Evolutionary conservation across 2,888 invertebrate species (phyloP).

Genomic region (Rhagium mordax): DNA sequence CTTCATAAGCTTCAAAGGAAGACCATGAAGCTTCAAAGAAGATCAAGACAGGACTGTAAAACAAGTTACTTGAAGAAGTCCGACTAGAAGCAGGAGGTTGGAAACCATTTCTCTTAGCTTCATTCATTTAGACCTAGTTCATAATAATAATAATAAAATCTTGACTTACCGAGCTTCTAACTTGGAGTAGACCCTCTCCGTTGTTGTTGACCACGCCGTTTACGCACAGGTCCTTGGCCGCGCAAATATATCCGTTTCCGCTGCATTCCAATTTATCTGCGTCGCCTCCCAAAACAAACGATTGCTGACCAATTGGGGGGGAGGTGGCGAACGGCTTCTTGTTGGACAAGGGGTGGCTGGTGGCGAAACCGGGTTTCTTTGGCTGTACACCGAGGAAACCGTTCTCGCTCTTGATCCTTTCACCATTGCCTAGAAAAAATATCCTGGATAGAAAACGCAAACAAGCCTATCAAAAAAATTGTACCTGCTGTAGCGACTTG

Average conservation of each 20-base stretch:
- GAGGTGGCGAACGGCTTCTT: slow-evolving; percentile 47
- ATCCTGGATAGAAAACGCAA: too few relatives aligned
- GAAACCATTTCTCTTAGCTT: too few relatives aligned
- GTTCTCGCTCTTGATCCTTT: slow-evolving; percentile 59
- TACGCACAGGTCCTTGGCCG: slow-evolving; percentile 74
- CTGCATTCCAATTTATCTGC: slow-evolving; percentile 68
- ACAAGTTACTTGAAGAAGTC: too few relatives aligned
- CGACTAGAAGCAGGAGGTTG: too few relatives aligned
- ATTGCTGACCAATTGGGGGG: slow-evolving; percentile 40
- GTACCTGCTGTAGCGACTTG: slow-evolving; percentile 57
- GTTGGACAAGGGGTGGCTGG: slow-evolving; percentile 49
- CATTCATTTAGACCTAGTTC: too few relatives aligned
- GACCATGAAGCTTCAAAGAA: too few relatives aligned
- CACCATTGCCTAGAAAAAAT: slow-evolving; percentile 61
- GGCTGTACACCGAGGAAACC: slow-evolving; percentile 68
- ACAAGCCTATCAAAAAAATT: too few relatives aligned
- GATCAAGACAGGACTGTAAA: too few relatives aligned
- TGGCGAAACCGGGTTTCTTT: slow-evolving; percentile 54
- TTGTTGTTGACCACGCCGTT: slow-evolving; percentile 75
- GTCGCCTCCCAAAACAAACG: slow-evolving; percentile 48
- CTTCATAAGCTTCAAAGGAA: too few relatives aligned
- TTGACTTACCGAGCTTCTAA: slow-evolving; percentile 73
- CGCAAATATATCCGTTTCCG: slow-evolving; percentile 76
- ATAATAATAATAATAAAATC: background rate
- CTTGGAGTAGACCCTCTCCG: slow-evolving; percentile 71